Evolutionary conservation across 2,888 invertebrate genomes (phyloP).

Genomic region (Taphrorychus bicolor): DNA sequence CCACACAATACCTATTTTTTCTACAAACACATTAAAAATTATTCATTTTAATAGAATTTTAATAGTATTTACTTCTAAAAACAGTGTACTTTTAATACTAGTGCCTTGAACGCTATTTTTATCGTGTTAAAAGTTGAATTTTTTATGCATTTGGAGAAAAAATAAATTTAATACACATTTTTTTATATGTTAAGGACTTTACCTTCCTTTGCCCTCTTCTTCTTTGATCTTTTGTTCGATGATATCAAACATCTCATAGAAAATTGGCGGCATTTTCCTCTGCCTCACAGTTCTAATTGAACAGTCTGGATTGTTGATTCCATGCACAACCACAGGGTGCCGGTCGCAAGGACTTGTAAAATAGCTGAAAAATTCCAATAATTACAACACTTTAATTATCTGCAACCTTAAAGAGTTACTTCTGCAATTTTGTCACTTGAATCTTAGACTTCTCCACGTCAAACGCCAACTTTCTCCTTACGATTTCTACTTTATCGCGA

Average conservation of each 20-base stretch:
- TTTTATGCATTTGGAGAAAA: no score
- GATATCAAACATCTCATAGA: constrained; percentile 64
- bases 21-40: no score
- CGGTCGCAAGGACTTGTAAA: constrained; percentile 73
- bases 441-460: constrained; percentile 74
- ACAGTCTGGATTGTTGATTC: constrained; percentile 62
- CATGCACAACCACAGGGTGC: constrained; percentile 67
- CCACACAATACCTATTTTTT: no score
- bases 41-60: no score
- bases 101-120: no score
- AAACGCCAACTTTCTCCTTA: constrained; percentile 71
- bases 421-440: constrained; percentile 54
- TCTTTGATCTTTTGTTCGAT: constrained; percentile 68
- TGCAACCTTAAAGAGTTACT: constrained; percentile 19
- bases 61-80: no score
- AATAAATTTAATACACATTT: no score
- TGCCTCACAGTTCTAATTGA: constrained; percentile 68
- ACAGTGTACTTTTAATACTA: no score
- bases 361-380: constrained; percentile 53
- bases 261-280: constrained; percentile 66
- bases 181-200: no score
- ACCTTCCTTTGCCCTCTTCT: constrained; percentile 66
- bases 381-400: no score
- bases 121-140: no score
- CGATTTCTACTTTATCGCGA: constrained; percentile 67